Base-by-base conservation (phyloP, 2,113 vertebrate genomes). In the Nothoprocta perdicaria region DNA sequence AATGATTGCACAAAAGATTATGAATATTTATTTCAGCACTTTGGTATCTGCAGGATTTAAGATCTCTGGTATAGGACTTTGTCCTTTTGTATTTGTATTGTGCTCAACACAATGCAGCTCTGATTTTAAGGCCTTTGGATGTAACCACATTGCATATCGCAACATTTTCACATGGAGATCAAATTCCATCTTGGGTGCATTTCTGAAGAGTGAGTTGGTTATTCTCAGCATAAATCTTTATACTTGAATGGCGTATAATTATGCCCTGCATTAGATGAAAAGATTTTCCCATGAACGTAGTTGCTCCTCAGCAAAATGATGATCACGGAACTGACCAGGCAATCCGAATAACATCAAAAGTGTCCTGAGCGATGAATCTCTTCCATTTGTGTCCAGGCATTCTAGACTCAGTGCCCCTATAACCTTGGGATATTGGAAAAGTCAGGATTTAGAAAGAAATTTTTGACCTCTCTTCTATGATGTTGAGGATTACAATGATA, bases 161-260 rank as follows among this genome's bases (percentile, higher is more conserved):
- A 58, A 50, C 18, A 1, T 63, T 89, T 94, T 95, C 95, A 61
- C 89, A 80, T 76, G 92, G 74, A 68, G 86, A 85, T 95, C 8
- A 0, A 74, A 90, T 96, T 95, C 75, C 86, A 86, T 55, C 63
- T 74, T n/a, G 22, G 52, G 67, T 75, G 78, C 35, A 0, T 77
- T 93, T 87, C 79, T 73, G 58, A 61, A 76, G 67, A 1, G 40
- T 2, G 27, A 66, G 62, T 24, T 61, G 18, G 33, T 90, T 62
- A 57, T 81, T 82, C 57, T 73, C 12, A 29, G 43, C 63, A 38
- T 14, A 61, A 92, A 79, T 76, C 71, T 67, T 29, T 13, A 63
- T 53, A 12, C 90, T 67, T 69, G 53, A 50, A 26, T 22, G 50
- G 46, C 16, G 24, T 89, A 12, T 2, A n/a, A 17, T 6, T 88